Percentiles rank a stretch among this genome's conserved stretches.
Evolutionary conservation across 2,113 vertebrate species (phyloP).

Genomic region (Notarius quadriscutis): DNA sequence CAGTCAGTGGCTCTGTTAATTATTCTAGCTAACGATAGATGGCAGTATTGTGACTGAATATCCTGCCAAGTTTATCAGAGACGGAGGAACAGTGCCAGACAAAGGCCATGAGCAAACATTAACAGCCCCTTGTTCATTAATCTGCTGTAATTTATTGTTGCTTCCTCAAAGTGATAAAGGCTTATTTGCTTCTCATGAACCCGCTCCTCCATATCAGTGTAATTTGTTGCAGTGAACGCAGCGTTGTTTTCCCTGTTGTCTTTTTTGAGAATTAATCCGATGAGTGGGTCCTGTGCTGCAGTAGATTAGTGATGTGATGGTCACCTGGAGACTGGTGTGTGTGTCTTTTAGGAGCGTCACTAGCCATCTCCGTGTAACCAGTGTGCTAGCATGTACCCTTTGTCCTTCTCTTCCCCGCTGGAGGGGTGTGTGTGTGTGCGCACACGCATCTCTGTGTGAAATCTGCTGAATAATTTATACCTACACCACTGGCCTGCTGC

Average conservation of each 20-base stretch:
- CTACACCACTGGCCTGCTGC: conserved; percentile 55
- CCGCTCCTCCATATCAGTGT: conserved; percentile 29
- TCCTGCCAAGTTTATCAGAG: conserved; percentile 31
- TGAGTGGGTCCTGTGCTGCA: conserved; percentile 40
- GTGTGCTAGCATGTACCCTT: background rate
- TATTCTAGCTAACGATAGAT: conserved; percentile 65
- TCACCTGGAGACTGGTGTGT: conserved; percentile 38
- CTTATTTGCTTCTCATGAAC: conserved; percentile 47
- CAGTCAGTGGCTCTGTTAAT: conserved; percentile 34
- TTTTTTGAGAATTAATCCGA: conserved; percentile 58
- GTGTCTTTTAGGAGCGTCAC: conserved; percentile 33
- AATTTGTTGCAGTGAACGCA: conserved; percentile 57
- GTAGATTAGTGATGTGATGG: conserved; percentile 17
- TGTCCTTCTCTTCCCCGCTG: conserved; percentile 2
- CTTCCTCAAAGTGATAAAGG: conserved; percentile 57
- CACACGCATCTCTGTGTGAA: conserved; percentile 14
- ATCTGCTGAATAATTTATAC: conserved; percentile 67
- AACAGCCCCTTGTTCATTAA: conserved; percentile 53
- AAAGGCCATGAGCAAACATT: conserved; percentile 59
- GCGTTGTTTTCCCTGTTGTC: conserved; percentile 40
- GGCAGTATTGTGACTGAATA: conserved; percentile 66
- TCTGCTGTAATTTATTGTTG: conserved; percentile 57
- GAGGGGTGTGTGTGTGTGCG: conserved; percentile 34
- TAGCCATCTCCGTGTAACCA: conserved; percentile 43
- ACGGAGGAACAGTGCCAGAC: conserved; percentile 54